Evolutionary conservation across 2,888 invertebrate genomes (phyloP).

Genomic region (Nesidiocoris tenuis): DNA sequence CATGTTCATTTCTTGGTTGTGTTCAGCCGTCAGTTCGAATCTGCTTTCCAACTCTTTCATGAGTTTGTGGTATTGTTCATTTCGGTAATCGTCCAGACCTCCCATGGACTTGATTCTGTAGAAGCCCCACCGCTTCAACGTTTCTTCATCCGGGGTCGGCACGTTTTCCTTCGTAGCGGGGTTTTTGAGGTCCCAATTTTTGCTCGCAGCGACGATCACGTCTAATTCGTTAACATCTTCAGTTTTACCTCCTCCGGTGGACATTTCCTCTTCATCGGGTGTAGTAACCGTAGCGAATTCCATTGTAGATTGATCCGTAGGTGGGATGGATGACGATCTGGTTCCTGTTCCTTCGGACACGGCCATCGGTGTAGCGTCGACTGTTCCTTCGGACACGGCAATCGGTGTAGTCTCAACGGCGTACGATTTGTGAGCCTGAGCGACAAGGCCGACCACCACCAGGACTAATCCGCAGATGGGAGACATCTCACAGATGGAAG

Average conservation of each 20-base stretch:
- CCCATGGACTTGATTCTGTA: slow-evolving; percentile 2
- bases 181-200: background rate
- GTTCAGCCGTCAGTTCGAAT: background rate
- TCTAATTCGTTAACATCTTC: background rate
- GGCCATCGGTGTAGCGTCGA: too few relatives aligned
- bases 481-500: too few relatives aligned
- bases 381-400: too few relatives aligned
- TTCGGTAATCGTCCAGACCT: background rate
- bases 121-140: slow-evolving; percentile 19
- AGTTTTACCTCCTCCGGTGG: background rate
- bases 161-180: background rate
- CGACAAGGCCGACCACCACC: too few relatives aligned
- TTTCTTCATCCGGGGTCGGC: background rate
- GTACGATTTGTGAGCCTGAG: too few relatives aligned
- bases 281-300: background rate
- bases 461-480: too few relatives aligned
- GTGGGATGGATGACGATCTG: too few relatives aligned
- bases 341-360: too few relatives aligned
- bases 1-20: background rate
- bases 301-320: too few relatives aligned
- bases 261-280: background rate
- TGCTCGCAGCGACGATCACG: background rate
- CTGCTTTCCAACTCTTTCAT: background rate
- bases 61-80: background rate
- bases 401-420: too few relatives aligned